These are phyloP conservation scores for Ivindomyrus marchei DNA, from an alignment of 2,113 vertebrate species.

Conservation along the genomic window DNA sequence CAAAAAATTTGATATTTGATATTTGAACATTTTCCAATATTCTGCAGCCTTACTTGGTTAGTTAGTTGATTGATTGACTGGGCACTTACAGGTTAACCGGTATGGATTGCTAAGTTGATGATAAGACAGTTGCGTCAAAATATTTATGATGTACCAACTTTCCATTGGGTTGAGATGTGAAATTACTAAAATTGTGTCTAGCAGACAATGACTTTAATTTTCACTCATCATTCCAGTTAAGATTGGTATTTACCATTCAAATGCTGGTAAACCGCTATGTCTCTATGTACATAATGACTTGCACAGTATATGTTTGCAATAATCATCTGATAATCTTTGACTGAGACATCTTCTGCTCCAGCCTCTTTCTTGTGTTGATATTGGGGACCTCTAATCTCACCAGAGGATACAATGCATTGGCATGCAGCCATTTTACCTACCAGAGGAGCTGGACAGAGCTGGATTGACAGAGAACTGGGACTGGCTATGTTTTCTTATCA, in stretches of 20 bases:
- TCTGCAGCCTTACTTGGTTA: neutral
- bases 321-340: conserved; percentile 30
- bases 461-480: conserved; percentile 56
- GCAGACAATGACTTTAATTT: neutral
- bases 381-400: conserved; percentile 50
- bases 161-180: neutral
- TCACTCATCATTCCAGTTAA: neutral
- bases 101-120: neutral
- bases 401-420: conserved; percentile 49
- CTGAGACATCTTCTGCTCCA: conserved; percentile 17
- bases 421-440: conserved; percentile 48
- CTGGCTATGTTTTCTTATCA: conserved; percentile 48
- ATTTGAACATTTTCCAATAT: neutral
- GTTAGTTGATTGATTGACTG: neutral
- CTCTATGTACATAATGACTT: neutral
- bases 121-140: neutral
- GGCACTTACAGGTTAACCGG: neutral
- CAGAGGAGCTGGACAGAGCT: conserved; percentile 49
- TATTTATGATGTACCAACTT: neutral
- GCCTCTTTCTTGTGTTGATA: conserved; percentile 41
- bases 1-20: neutral
- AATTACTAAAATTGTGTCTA: neutral
- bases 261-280: conserved; percentile 41
- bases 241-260: conserved; percentile 56
- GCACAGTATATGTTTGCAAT: conserved; percentile 8